Evolutionary conservation across 2,797 vertebrate genomes (phyloP), one percentile per base, ranked within the genome.

Genomic region (Nannoperca obscura): DNA sequence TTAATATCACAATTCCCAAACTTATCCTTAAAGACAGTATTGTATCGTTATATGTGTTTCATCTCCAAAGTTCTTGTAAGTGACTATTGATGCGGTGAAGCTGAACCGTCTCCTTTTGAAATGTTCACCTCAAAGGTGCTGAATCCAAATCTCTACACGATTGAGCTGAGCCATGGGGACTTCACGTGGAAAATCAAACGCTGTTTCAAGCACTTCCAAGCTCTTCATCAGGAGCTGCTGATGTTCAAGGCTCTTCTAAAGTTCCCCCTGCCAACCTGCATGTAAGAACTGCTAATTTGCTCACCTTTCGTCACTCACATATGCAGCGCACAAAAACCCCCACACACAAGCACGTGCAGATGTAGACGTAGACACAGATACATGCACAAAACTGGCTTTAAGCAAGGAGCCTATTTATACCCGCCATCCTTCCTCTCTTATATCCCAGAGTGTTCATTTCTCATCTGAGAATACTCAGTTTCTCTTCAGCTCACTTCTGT

Each of bases 121-220:
- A 88, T 67, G 34, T 50, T 92, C 78, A 87, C 85, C 87, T 91
- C 75, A 81, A 86, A 94, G 91, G 89, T 92, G 81, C 73, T 88
- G 81, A 93, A 94, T 93, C 91, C 88, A 74, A 94, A 93, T 88
- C 84, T 89, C 81, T 88, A 90, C 82, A 90, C 87, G 40, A 81
- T 86, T 50, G 92, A 94, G 87, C 86, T 88, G 83, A 93, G 88
- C 86, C 91, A 84, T 22, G 30, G 90, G 84, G 91, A 90, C 87
- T 93, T 94, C 81, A 88, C 64, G 9, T 88, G 88, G 87, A 88
- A 93, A 93, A 94, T 95, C 89, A 95, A 95, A 91, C 61, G 62
- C 15, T 47, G 87, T 87, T 93, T 94, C 80, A 93, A 93, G 81
- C 92, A 91, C 86, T 92, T 92, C 84, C 90, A 88, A 89, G 82